A percentile compares a stretch with the other conserved stretches of the same genome.
Conservation (phyloP, 2,888 invertebrate genomes). For the Lycia hirtaria region DNA sequence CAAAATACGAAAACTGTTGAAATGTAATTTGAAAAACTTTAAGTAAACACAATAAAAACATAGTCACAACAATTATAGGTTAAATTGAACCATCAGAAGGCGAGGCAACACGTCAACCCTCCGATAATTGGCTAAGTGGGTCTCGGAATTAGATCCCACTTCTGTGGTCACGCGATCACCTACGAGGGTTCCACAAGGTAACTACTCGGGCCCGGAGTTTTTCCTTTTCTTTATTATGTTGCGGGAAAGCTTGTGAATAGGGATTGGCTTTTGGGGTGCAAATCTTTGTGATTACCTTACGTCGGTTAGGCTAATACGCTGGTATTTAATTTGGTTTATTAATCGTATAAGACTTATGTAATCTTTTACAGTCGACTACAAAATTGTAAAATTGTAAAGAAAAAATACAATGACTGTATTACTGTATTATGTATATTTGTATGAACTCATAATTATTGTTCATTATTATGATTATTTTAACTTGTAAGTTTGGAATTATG, state of each 20-base stretch:
- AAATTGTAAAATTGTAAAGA: no score
- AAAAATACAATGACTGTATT: no score
- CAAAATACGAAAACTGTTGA: background rate
- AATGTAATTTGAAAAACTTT: conserved; percentile 7
- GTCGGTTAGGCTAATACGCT: conserved; percentile 3
- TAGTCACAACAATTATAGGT: conserved; percentile 55
- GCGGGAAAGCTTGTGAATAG: conserved; percentile 15
- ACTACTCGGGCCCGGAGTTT: conserved; percentile 25
- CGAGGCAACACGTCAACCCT: conserved; percentile 54
- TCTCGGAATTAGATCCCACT: conserved; percentile 62
- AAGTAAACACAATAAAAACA: conserved; percentile 40
- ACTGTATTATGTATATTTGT: no score
- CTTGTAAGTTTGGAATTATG: no score
- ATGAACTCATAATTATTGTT: no score
- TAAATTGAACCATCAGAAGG: conserved; percentile 72
- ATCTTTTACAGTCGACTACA: no score
- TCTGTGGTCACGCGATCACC: conserved; percentile 70
- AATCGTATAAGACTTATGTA: no score
- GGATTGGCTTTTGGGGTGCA: conserved; percentile 20
- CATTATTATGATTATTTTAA: no score
- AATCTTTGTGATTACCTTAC: conserved; percentile 23
- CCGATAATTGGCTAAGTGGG: conserved; percentile 76
- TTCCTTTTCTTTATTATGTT: conserved; percentile 30
- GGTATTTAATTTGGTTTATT: background rate
- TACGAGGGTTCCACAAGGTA: conserved; percentile 33